phyloP scores from a whole-genome alignment of 1,140 invertebrate species.

The Brevipalpus yothersi region DNA sequence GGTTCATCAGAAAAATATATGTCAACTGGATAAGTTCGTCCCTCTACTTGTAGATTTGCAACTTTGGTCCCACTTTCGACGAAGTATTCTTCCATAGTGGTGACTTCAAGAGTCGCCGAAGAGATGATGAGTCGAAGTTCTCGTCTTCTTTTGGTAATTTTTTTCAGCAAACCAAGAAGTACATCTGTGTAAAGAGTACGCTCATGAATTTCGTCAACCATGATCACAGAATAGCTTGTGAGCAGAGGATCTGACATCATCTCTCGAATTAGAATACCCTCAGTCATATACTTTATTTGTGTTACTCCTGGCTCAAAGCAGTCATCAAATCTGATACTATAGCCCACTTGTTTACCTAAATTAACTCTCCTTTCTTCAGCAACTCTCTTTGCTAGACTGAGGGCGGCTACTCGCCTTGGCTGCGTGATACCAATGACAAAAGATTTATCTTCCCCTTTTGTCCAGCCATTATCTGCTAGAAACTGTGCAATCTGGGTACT shows the following conservation, averaged over 20 bases:
- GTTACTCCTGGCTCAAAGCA: conserved; percentile 35
- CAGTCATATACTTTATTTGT: conserved; percentile 85
- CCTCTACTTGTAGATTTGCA: conserved; percentile 61
- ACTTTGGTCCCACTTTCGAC: conserved; percentile 25
- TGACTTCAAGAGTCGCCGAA: conserved; percentile 83
- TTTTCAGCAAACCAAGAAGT: conserved; percentile 74
- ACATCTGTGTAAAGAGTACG: conserved; percentile 77
- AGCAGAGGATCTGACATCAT: conserved; percentile 83
- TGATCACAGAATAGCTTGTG: conserved; percentile 61
- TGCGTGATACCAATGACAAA: neutral
- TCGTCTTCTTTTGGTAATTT: conserved; percentile 60
- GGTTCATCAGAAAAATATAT: conserved; percentile 62
- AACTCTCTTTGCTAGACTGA: conserved; percentile 64
- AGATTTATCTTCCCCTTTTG: conserved; percentile 15
- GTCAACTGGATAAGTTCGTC: conserved; percentile 62
- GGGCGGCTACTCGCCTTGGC: conserved; percentile 57
- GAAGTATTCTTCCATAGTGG: conserved; percentile 63
- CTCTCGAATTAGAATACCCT: conserved; percentile 76
- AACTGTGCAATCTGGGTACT: conserved; percentile 91
- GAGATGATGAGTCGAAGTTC: conserved; percentile 65
- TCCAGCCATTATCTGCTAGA: conserved; percentile 70
- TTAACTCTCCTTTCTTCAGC: conserved; percentile 58
- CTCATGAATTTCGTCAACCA: conserved; percentile 92
- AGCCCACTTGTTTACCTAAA: conserved; percentile 65
- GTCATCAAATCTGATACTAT: conserved; percentile 74